These are phyloP conservation scores for Leuciscus idus DNA, from an alignment of 2,113 vertebrate genomes.

Conservation along the genomic window DNA sequence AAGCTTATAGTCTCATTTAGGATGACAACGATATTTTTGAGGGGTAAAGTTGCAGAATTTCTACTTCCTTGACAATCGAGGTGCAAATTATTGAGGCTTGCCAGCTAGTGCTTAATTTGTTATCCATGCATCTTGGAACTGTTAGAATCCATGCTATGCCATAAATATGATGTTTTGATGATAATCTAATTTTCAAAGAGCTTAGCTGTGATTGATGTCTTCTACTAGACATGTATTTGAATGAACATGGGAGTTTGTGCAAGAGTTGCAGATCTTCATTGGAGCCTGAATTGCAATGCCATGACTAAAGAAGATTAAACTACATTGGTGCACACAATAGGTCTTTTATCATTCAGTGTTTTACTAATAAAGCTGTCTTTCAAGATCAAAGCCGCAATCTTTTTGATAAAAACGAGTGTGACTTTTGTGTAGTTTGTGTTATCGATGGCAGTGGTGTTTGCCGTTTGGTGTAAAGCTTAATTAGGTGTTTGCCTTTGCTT, in stretches of 20 bases:
- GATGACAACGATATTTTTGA: not conserved
- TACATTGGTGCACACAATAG: slow-evolving; percentile 14
- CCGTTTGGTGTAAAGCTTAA: not conserved
- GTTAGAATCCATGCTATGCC: not conserved
- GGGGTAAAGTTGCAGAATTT: not conserved
- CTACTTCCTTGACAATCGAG: not conserved
- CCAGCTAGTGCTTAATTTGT: not conserved
- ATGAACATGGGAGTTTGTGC: not conserved
- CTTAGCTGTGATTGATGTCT: slow-evolving; percentile 7
- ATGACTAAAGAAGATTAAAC: slow-evolving; percentile 28
- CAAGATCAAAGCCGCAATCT: not conserved
- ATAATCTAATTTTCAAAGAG: not conserved
- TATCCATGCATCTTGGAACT: not conserved
- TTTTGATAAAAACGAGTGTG: not conserved
- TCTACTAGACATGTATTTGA: not conserved
- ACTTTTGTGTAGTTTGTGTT: not conserved
- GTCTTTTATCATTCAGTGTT: slow-evolving; percentile 15
- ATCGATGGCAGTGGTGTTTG: not conserved
- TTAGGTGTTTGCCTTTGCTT: slow-evolving; percentile 8
- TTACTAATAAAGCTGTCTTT: slow-evolving; percentile 13
- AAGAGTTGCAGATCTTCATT: not conserved
- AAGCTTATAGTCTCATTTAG: not conserved
- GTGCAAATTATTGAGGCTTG: not conserved
- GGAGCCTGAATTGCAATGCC: slow-evolving; percentile 10
- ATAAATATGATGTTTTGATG: not conserved